phyloP scores from a whole-genome alignment of 1,140 invertebrate species.

The Thaumetopoea pityocampa region DNA sequence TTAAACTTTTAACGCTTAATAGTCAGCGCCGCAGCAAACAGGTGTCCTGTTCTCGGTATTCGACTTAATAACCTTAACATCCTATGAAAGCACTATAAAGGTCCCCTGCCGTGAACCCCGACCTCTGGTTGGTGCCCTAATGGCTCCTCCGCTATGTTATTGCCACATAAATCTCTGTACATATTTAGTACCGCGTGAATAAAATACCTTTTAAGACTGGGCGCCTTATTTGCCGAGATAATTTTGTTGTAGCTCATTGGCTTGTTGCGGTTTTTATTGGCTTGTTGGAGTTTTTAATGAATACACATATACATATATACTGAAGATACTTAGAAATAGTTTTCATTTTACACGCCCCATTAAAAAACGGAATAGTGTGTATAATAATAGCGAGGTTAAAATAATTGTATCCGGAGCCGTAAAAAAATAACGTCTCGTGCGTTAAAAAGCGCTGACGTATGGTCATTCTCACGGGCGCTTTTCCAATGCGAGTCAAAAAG shows the following conservation, averaged over 20 bases:
- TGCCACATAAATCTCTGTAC: slow-evolving; percentile 14
- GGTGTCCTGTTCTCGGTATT: slow-evolving; percentile 8
- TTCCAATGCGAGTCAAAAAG: too few species aligned
- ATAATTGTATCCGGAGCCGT: too few species aligned
- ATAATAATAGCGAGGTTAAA: too few species aligned
- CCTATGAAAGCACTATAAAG: slow-evolving; percentile 12
- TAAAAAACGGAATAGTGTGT: too few species aligned
- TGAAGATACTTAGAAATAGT: too few species aligned
- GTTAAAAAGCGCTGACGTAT: too few species aligned
- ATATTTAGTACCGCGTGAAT: slow-evolving; percentile 9
- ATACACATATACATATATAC: too few species aligned
- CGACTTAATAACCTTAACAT: slow-evolving; percentile 11
- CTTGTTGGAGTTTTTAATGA: too few species aligned
- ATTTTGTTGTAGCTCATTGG: slow-evolving; percentile 7
- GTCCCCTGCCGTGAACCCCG: slow-evolving; percentile 8
- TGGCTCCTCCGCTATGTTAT: slow-evolving; percentile 8
- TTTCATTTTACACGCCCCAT: too few species aligned
- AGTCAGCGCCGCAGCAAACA: slow-evolving; percentile 7
- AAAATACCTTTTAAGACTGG: slow-evolving; percentile 15
- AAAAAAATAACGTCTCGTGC: too few species aligned
- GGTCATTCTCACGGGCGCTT: too few species aligned
- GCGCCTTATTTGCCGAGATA: neutral
- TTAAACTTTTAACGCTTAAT: slow-evolving; percentile 10
- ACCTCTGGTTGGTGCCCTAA: slow-evolving; percentile 11
- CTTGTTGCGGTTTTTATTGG: slow-evolving; percentile 5